phyloP scores from a whole-genome alignment of 2,888 invertebrate genomes.

The Polydrusus cervinus region DNA sequence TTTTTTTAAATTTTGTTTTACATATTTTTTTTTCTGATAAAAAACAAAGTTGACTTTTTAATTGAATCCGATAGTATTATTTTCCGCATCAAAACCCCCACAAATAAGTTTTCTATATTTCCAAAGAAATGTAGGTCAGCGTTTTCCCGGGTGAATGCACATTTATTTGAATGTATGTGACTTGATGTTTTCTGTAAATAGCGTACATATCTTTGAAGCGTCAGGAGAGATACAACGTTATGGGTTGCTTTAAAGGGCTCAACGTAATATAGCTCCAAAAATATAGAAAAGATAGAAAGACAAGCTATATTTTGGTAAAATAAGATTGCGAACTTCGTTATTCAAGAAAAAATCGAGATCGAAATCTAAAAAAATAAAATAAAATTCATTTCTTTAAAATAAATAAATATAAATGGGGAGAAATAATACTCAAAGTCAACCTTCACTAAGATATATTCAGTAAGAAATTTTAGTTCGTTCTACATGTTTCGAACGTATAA shows the following conservation, averaged over 20 bases:
- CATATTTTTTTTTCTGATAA: no score
- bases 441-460: no score
- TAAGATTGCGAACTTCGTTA: no score
- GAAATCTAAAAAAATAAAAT: no score
- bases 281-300: background rate
- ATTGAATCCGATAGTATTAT: conserved; percentile 21
- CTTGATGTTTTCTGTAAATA: conserved; percentile 22
- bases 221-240: background rate
- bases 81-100: conserved; percentile 20
- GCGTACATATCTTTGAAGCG: background rate
- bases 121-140: conserved; percentile 37
- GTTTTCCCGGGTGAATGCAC: conserved; percentile 8
- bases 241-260: background rate
- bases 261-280: background rate
- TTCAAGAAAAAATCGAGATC: no score
- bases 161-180: conserved; percentile 28
- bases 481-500: no score
- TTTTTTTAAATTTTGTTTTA: no score
- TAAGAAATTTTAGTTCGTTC: no score
- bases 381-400: no score
- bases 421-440: no score
- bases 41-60: background rate
- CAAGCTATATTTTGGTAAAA: no score
- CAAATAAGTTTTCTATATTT: conserved; percentile 22
- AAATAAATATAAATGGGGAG: no score